phyloP scores from a whole-genome alignment of 2,797 vertebrate genomes.

The Myripristis jacobus region DNA sequence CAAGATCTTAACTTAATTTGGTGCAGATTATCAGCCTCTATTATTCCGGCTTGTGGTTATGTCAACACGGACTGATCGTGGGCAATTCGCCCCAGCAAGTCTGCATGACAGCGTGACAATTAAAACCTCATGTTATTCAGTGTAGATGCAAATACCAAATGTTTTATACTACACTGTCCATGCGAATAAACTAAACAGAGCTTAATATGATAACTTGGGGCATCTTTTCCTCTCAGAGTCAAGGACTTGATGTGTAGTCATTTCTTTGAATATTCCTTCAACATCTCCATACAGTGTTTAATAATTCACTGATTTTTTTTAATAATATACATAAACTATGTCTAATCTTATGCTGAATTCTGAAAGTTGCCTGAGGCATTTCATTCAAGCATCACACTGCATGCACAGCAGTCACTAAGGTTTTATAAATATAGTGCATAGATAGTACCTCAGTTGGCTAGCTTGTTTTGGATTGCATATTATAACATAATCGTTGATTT shows the following conservation, averaged over 20 bases:
- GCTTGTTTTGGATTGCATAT: slow-evolving; percentile 51
- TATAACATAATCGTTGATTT: slow-evolving; percentile 52
- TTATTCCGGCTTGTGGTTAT: slow-evolving; percentile 47
- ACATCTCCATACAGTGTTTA: slow-evolving; percentile 49
- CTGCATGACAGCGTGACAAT: slow-evolving; percentile 27
- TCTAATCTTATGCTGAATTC: slow-evolving; percentile 65
- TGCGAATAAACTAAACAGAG: slow-evolving; percentile 35
- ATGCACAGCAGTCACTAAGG: slow-evolving; percentile 42
- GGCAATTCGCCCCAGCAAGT: slow-evolving; percentile 14
- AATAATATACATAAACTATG: slow-evolving; percentile 49
- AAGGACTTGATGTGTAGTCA: slow-evolving; percentile 47
- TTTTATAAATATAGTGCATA: slow-evolving; percentile 38
- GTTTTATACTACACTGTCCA: slow-evolving; percentile 39
- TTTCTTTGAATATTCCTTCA: slow-evolving; percentile 45
- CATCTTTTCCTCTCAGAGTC: slow-evolving; percentile 36
- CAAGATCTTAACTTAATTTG: slow-evolving; percentile 69
- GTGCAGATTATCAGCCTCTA: slow-evolving; percentile 49
- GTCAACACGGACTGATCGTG: slow-evolving; percentile 15
- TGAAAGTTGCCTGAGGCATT: slow-evolving; percentile 55
- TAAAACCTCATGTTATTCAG: slow-evolving; percentile 21
- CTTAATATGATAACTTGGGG: slow-evolving; percentile 40
- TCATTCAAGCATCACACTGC: slow-evolving; percentile 48
- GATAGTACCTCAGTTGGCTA: slow-evolving; percentile 3
- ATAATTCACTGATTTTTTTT: slow-evolving; percentile 56
- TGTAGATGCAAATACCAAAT: slow-evolving; percentile 18